Evolutionary conservation across 2,797 vertebrate genomes (phyloP).

Genomic region (Centropyge bicolor): DNA sequence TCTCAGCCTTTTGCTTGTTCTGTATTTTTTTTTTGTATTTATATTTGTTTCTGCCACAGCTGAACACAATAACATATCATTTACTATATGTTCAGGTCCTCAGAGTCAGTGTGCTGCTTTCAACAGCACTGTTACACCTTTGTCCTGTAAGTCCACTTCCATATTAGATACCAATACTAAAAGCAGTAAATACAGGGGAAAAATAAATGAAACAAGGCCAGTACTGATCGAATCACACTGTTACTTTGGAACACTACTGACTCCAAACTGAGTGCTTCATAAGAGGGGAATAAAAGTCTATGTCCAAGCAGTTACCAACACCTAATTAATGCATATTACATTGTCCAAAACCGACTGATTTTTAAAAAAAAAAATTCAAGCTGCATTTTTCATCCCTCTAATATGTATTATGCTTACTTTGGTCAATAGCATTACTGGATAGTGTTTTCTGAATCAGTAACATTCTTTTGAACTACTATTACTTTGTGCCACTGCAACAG

Average conservation of each 20-base stretch:
- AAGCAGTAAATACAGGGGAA: too few species aligned
- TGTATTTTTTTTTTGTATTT: neutral
- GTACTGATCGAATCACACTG: too few species aligned
- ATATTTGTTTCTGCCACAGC: neutral
- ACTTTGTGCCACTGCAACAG: too few species aligned
- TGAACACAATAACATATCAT: neutral
- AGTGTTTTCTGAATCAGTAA: neutral
- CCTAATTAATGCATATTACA: neutral
- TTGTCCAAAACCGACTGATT: too few species aligned
- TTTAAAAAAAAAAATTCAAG: too few species aligned
- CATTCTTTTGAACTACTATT: neutral
- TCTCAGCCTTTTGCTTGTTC: neutral
- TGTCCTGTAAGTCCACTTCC: neutral
- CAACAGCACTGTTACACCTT: neutral
- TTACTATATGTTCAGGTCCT: constrained; percentile 16
- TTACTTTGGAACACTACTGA: too few species aligned
- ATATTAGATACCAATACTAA: too few species aligned
- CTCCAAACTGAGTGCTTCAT: too few species aligned
- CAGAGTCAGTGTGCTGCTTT: neutral
- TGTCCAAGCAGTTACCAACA: too few species aligned
- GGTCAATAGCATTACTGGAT: neutral
- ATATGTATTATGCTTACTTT: neutral
- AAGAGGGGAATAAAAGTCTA: too few species aligned
- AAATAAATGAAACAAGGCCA: too few species aligned
- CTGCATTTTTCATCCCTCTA: neutral